Percentiles rank a stretch among this genome's conserved stretches.
Conservation (phyloP, 2,888 invertebrate species). For the Melangyna quadrimaculata region DNA sequence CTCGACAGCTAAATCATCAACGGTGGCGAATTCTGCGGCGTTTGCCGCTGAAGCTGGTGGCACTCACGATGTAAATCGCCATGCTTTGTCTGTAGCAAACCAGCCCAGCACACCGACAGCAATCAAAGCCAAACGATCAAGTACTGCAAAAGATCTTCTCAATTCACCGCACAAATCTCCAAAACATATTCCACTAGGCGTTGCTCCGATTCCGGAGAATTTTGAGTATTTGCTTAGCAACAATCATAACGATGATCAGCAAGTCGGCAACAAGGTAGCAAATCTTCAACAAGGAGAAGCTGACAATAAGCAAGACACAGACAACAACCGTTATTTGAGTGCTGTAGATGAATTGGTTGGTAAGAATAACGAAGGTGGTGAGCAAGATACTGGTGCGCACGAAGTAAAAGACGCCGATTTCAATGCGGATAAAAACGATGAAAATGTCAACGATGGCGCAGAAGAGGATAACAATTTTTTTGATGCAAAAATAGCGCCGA, state of each 20-base stretch:
- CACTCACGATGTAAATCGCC: slow-evolving; percentile 52
- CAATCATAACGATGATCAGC: slow-evolving; percentile 73
- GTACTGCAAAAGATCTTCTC: slow-evolving; percentile 31
- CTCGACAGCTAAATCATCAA: slow-evolving; percentile 75
- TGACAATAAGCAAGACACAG: slow-evolving; percentile 62
- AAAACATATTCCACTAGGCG: slow-evolving; percentile 76
- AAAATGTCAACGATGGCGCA: slow-evolving; percentile 78
- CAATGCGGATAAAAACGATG: slow-evolving; percentile 75
- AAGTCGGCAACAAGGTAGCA: slow-evolving; percentile 59
- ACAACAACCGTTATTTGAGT: slow-evolving; percentile 79
- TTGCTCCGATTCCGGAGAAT: slow-evolving; percentile 80
- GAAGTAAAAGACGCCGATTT: slow-evolving; percentile 79
- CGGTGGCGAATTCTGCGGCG: slow-evolving; percentile 63
- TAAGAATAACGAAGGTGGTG: slow-evolving; percentile 69
- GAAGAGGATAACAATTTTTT: slow-evolving; percentile 78
- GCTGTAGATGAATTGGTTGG: slow-evolving; percentile 76
- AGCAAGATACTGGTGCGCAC: slow-evolving; percentile 79
- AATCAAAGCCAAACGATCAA: slow-evolving; percentile 54
- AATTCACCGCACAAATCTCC: slow-evolving; percentile 72
- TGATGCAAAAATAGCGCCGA: slow-evolving; percentile 73
- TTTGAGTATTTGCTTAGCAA: slow-evolving; percentile 77
- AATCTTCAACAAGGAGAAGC: slow-evolving; percentile 74
- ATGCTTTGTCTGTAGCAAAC: slow-evolving; percentile 57
- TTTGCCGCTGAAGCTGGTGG: slow-evolving; percentile 47
- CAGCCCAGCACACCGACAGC: slow-evolving; percentile 53